These are phyloP conservation scores for Serrognathus titanus DNA, from an alignment of 2,888 invertebrate species.

Conservation along the genomic window DNA sequence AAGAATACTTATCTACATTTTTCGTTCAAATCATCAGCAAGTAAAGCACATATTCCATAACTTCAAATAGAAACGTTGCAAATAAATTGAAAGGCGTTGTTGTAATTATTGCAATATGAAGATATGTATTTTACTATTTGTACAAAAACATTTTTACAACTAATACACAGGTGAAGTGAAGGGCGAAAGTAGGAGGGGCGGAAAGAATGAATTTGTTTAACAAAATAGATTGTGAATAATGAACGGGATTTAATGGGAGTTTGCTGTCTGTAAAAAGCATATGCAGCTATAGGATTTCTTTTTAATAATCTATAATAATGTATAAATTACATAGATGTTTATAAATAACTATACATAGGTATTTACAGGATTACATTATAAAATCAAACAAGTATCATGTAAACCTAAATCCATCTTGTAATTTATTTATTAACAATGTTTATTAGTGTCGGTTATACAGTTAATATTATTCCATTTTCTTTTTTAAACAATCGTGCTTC, in stretches of 20 bases:
- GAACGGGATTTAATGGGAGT: too few relatives aligned
- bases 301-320: neutral
- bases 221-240: too few relatives aligned
- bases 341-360: constrained; percentile 50
- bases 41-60: constrained; percentile 22
- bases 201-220: too few relatives aligned
- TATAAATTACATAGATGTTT: constrained; percentile 23
- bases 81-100: constrained; percentile 10
- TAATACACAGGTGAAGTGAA: neutral
- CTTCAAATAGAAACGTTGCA: constrained; percentile 12
- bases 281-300: neutral
- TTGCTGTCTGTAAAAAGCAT: neutral
- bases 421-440: constrained; percentile 2
- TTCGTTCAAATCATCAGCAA: constrained; percentile 22
- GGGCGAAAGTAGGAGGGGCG: neutral
- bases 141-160: constrained; percentile 2
- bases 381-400: neutral
- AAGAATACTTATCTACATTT: constrained; percentile 42
- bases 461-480: neutral
- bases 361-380: constrained; percentile 42
- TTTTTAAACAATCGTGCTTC: neutral
- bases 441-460: constrained; percentile 1
- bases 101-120: constrained; percentile 37
- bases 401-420: neutral
- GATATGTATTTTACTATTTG: constrained; percentile 37